These are phyloP conservation scores for Cydia pomonella DNA, from an alignment of 1,140 invertebrate genomes.

Conservation along the genomic window DNA sequence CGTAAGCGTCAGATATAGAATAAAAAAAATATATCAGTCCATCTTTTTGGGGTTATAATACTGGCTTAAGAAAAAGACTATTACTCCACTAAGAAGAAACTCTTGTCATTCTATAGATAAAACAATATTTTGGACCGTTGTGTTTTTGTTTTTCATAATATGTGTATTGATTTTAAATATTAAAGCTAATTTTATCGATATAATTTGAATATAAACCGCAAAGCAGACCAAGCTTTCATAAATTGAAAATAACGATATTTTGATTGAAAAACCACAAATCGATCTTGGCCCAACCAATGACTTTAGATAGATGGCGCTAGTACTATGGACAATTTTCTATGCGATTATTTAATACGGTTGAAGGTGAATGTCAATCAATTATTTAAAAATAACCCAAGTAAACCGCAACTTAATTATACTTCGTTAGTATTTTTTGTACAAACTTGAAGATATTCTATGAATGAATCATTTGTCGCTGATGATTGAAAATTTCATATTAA, in stretches of 20 bases:
- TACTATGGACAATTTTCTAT: conserved; percentile 4
- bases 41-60: no score
- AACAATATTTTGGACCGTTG: no score
- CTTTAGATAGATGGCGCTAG: not conserved
- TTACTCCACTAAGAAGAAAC: no score
- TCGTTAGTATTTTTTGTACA: not conserved
- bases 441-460: no score
- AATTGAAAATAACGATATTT: not conserved
- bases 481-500: no score
- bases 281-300: conserved; percentile 17
- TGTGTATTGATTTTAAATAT: no score
- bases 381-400: not conserved
- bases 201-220: not conserved
- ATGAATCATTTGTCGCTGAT: no score
- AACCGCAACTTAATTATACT: not conserved
- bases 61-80: no score
- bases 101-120: no score
- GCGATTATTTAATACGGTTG: not conserved
- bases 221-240: not conserved
- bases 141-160: no score
- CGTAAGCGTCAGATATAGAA: no score
- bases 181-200: not conserved
- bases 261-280: conserved; percentile 15
- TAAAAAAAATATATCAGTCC: no score
- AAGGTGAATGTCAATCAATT: conserved; percentile 14